Base-by-base conservation (phyloP, 2,888 invertebrate species). In the Acleris holmiana region DNA sequence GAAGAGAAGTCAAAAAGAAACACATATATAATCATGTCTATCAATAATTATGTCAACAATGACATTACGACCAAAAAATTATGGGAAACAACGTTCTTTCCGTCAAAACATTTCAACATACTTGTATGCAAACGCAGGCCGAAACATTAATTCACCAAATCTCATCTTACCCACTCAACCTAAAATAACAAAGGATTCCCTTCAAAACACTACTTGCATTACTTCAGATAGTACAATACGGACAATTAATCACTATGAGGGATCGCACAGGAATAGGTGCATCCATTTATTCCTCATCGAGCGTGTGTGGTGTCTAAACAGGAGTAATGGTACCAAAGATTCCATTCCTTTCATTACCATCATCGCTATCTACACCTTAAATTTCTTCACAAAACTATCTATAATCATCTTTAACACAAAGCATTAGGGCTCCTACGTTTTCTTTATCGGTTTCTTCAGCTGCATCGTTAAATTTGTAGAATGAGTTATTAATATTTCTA, bases 171-270 rank as follows among this genome's bases (percentile, higher is more conserved):
- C 44, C 44, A 44, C 44, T 44, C 44, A 44, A 44, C 15, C 18
- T 41, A 25, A 8, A 21, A 19, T 44, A 40, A 23, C 64, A 58
- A 64, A 53, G 50, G 47, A 18, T 29, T 56, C 50, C 61, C 7
- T 15, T 35, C 62, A 21, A 53, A 53, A 55, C 55, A 46, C 51
- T 51, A 50, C 62, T 48, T 65, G 60, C 59, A 65, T 65, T 60
- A 59, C 61, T 48, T 17, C 25, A 57, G 50, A 66, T 65, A 59
- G 49, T 50, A 66, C 61, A 66, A 66, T 56, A 41, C 66, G 35
- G 1, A 54, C 67, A 67, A 67, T 67, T 67, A 67, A 67, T 67
- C 67, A 67, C 57, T 53, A 58, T 65, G 67, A 67, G 60, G 61
- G 53, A 67, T 67, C 50, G 67, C 56, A 50, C 63, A 57, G 58